Base-by-base conservation (phyloP, 2,797 vertebrate species). In the Helarctos malayanus region DNA sequence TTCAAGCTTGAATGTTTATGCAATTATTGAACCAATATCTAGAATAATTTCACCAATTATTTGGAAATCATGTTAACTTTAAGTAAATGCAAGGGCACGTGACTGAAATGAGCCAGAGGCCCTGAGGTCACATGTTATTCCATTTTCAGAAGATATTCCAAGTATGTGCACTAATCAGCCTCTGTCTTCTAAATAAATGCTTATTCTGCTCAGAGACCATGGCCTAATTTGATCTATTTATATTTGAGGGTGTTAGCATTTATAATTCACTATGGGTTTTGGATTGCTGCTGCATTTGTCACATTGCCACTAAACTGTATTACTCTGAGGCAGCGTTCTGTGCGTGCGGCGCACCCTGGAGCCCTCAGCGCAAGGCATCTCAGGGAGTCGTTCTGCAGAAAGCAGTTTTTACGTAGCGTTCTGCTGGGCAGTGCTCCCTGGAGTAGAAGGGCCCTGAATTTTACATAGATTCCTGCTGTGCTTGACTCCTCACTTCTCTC, bases 11-110 rank as follows among this genome's bases (percentile, higher is more conserved):
- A 88, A 83, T 73, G 4, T 49, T 89, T 57, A 86, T 38, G 8
- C 11, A 86, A 5, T 76, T 94, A 80, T 82, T 94, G 57, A 97
- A 86, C 61, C n/a, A 86, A 18, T 56, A 68, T 23, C 61, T 54
- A 71, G 29, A 54, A 89, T 19, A 91, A 89, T 71, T 63, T 57
- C 41, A 35, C 63, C 73, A 80, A 9, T 82, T 82, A 90, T 78
- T 23, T 94, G 89, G 47, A 95, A 91, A 69, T 78, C 32, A 10
- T 3, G 0, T 49, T 79, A 76, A 83, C 83, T 90, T 41, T 41
- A 41, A 41, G 13, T 82, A 56, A 71, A 4, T 14, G 2, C 78
- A 91, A 12, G 91, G 25, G 29, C 41, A 84, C 12, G 29, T 5
- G 21, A 18, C 32, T 47, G 65, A 81, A 49, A 18, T 54, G 65